A percentile compares a stretch with the other conserved stretches of the same genome.
Evolutionary conservation across 2,797 vertebrate genomes (phyloP).

Genomic region (Erpetoichthys calabaricus): DNA sequence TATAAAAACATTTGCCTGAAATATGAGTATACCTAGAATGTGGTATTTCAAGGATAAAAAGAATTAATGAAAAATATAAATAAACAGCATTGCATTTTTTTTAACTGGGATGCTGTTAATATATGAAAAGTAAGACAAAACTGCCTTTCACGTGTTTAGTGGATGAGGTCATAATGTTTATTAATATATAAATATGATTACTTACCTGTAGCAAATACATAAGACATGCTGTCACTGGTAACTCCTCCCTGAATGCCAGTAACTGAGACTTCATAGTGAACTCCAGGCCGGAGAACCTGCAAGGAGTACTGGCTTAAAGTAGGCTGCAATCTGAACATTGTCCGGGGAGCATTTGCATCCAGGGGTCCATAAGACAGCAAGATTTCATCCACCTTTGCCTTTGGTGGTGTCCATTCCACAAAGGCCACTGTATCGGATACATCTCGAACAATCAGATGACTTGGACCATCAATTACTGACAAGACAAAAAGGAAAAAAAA

Average conservation of each 20-base stretch:
- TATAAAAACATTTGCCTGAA: no score
- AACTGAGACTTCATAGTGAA: slow-evolving; percentile 68
- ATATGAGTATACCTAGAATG: no score
- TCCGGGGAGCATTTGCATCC: slow-evolving; percentile 66
- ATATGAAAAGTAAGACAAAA: no score
- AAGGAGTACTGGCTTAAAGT: slow-evolving; percentile 88
- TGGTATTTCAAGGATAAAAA: no score
- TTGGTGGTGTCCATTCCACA: slow-evolving; percentile 83
- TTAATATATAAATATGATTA: slow-evolving; percentile 13
- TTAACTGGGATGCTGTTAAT: no score
- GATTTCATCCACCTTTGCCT: slow-evolving; percentile 81
- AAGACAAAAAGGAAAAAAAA: background rate
- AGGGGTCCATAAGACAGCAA: slow-evolving; percentile 75
- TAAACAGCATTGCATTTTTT: no score
- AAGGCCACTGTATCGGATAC: slow-evolving; percentile 90
- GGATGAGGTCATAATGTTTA: no score
- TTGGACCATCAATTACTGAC: slow-evolving; percentile 84
- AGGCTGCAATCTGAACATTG: slow-evolving; percentile 84
- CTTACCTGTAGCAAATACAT: slow-evolving; percentile 83
- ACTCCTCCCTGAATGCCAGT: slow-evolving; percentile 70
- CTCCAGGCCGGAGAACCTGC: slow-evolving; percentile 78
- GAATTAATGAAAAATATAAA: no score
- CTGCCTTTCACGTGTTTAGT: no score
- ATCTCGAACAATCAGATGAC: slow-evolving; percentile 78
- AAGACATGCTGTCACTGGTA: slow-evolving; percentile 63